Base-by-base conservation (phyloP, 2,797 vertebrate species). In the Percopsis omiscomaycus region DNA sequence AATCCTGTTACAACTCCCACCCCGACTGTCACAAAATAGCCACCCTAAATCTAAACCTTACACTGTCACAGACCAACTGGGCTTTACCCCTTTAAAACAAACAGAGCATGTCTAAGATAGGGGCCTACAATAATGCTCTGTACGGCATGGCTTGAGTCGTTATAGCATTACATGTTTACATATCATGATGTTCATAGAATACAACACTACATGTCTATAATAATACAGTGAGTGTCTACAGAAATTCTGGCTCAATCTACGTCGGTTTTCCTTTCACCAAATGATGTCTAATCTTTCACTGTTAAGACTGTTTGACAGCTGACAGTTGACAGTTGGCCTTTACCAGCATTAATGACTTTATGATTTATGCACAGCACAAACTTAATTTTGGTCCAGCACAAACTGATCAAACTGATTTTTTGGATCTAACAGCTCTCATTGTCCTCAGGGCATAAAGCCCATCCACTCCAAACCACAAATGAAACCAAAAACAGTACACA, bases 1-100 rank as follows among this genome's bases (percentile, higher is more conserved):
- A 90, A 92, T 92, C 89, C 85, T 81, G 84, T 92, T 91, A 91
- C 74, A 83, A 58, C 66, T 80, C 77, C 71, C 56, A 79, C 72
- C 64, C 69, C 47, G 4, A 48, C 47, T 13, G 47, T 48, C 47
- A 48, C 47, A 10, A 12, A 13, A 3, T 10, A 16, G 13, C n/a
- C 55, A 48, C 47, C 47, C 47, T 1, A 13, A 10, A 15, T 13
- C 13, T 15, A 15, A n/a, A 1, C 47, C 12, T 4, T 15, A 48
- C 47, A 3, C 13, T 15, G n/a, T 15, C 47, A 48, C 4, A 13
- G 4, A 13, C 47, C 47, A 48, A 13, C 4, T 13, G 14, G 47
- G 47, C 12, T 28, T 37, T 15, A 32, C 32, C 27, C 11, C 28
- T 12, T 28, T 13, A 5, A 30, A 27, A 30, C 53, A 30, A 22